Percentiles rank a stretch among this genome's conserved stretches.
Evolutionary conservation across 2,797 vertebrate genomes (phyloP).

Genomic region (Mastacembelus armatus): DNA sequence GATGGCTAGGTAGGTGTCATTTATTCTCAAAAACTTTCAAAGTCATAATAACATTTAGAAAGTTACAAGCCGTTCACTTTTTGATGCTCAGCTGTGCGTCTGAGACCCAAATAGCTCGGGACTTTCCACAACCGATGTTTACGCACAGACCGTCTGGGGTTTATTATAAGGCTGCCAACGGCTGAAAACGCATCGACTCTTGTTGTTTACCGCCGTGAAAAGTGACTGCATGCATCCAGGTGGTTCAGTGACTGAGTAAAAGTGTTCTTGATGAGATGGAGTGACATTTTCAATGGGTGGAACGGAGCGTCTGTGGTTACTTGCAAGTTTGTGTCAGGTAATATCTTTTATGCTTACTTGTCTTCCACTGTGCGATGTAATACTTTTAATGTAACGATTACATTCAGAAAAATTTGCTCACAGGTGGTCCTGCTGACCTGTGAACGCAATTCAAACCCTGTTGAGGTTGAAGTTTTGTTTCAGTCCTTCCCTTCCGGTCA

Average conservation of each 20-base stretch:
- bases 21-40: not conserved
- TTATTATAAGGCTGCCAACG: slow-evolving; percentile 9
- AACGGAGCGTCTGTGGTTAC: slow-evolving; percentile 59
- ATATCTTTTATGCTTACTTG: not conserved
- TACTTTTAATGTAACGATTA: no score
- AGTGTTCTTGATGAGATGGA: slow-evolving; percentile 38
- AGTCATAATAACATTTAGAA: not conserved
- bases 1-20: not conserved
- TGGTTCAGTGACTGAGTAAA: slow-evolving; percentile 28
- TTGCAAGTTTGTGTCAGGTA: slow-evolving; percentile 76
- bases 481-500: slow-evolving; percentile 73
- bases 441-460: slow-evolving; percentile 58
- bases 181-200: slow-evolving; percentile 9
- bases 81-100: slow-evolving; percentile 32
- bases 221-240: slow-evolving; percentile 10
- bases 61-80: not conserved
- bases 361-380: not conserved
- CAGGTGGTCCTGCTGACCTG: slow-evolving; percentile 80
- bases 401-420: no score
- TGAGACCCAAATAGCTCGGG: slow-evolving; percentile 57
- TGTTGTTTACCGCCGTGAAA: slow-evolving; percentile 1
- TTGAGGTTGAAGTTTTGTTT: slow-evolving; percentile 81
- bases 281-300: slow-evolving; percentile 62
- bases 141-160: slow-evolving; percentile 40
- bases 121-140: slow-evolving; percentile 68